A percentile compares a stretch with the other conserved stretches of the same genome.
Conservation (phyloP, 2,888 invertebrate genomes). For the Agonopterix alstromeriana region DNA sequence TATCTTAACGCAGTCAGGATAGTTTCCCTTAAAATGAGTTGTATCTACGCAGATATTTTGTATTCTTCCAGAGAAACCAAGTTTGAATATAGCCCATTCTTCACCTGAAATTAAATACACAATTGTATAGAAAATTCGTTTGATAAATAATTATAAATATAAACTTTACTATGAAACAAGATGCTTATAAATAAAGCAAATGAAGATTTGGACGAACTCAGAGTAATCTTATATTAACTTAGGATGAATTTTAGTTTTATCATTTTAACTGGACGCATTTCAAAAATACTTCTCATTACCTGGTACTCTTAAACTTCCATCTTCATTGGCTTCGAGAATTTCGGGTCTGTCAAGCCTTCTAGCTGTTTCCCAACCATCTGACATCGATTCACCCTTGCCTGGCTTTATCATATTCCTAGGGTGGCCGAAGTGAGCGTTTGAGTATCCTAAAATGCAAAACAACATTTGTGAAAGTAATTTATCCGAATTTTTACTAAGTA, state of each 20-base stretch:
- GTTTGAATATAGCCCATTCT: constrained; percentile 79
- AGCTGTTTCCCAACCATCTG: constrained; percentile 82
- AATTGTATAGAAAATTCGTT: no score
- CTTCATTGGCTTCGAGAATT: constrained; percentile 66
- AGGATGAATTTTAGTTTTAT: background rate
- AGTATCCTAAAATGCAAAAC: constrained; percentile 49
- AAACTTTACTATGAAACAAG: no score
- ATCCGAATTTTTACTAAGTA: no score
- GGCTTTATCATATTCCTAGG: constrained; percentile 78
- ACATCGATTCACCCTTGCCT: constrained; percentile 70
- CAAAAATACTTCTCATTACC: constrained; percentile 32
- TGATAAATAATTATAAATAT: no score
- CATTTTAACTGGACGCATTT: background rate
- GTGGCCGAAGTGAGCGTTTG: constrained; percentile 81
- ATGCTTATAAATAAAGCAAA: no score
- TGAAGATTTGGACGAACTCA: no score
- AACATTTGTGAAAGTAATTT: background rate
- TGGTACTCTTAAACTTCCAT: constrained; percentile 74
- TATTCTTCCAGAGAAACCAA: constrained; percentile 72
- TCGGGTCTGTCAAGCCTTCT: constrained; percentile 77
- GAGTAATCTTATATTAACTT: no score
- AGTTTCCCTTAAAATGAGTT: constrained; percentile 80
- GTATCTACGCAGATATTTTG: constrained; percentile 76
- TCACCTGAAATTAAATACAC: constrained; percentile 41
- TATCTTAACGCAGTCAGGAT: constrained; percentile 76